phyloP scores from a whole-genome alignment of 2,797 vertebrate species.

The Tiaroga cobitis region DNA sequence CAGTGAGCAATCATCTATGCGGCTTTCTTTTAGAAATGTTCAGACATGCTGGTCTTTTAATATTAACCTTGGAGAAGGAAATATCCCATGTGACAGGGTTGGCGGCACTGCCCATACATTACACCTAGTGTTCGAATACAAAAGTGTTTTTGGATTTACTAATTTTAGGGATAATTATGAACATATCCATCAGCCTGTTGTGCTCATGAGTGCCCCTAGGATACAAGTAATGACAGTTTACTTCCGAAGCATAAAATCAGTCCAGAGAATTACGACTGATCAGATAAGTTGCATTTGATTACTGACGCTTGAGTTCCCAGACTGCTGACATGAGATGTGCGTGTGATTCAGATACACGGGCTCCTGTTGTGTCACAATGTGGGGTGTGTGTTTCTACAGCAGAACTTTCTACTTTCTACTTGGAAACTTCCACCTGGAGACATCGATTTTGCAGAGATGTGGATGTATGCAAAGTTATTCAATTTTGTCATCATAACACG shows the following conservation, averaged over 20 bases:
- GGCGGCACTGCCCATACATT: not conserved
- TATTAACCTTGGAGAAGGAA: constrained; percentile 28
- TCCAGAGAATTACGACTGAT: constrained; percentile 54
- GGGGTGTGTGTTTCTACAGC: not conserved
- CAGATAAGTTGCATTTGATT: constrained; percentile 49
- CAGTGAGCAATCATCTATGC: constrained; percentile 73
- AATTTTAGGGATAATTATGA: constrained; percentile 39
- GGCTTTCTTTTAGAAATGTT: constrained; percentile 26
- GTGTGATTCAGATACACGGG: constrained; percentile 48
- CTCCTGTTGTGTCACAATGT: constrained; percentile 1
- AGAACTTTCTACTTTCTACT: not conserved
- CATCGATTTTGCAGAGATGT: not conserved
- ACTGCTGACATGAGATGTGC: constrained; percentile 59
- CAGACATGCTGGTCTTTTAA: constrained; percentile 25
- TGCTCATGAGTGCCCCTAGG: constrained; percentile 61
- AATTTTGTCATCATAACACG: not conserved
- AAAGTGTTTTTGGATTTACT: constrained; percentile 59
- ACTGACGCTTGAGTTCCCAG: constrained; percentile 55
- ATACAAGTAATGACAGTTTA: constrained; percentile 49
- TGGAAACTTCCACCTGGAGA: not conserved
- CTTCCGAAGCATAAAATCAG: constrained; percentile 61
- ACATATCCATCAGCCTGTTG: constrained; percentile 53
- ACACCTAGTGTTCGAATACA: constrained; percentile 43
- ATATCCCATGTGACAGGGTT: constrained; percentile 39
- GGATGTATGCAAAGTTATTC: not conserved